Evolutionary conservation across 2,888 invertebrate genomes (phyloP), one percentile per base, ranked within the genome.

Genomic region (Agrochola lychnidis): DNA sequence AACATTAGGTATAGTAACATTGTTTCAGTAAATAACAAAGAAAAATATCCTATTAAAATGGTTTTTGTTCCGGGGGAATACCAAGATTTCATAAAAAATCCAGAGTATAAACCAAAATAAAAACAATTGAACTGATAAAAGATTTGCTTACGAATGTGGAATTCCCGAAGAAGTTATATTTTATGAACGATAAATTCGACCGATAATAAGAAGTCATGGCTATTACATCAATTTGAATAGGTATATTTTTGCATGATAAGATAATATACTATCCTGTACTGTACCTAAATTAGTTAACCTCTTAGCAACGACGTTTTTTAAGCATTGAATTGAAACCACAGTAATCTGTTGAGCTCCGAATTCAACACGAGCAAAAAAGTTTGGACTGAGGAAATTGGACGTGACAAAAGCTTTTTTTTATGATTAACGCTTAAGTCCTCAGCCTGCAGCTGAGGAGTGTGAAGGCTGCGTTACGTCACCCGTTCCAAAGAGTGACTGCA

Each of bases 401-500:
- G 73, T 81, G 81, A 73, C 81, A 70, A 78, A 62, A 22, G 5
- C 1, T 70, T 84, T 81, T 71, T 64, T 57, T 59, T 25, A n/a
- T 74, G 71, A 73, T 76, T 57, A 80, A 59, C 42, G 67, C 72
- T 74, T 63, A 78, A 79, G 68, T 78, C 76, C 73, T 76, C 67
- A 73, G 68, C 70, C 62, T 72, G 63, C 64, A 75, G 71, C 76
- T 86, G 89, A 84, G 84, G 86, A 88, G 92, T 94, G 93, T 94
- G 95, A 95, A 95, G 95, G 94, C 93, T 94, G 90, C 84, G 82
- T 96, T 95, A 95, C 96, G 92, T 96, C 94, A 95, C 76, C 84
- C 93, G 96, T 96, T 95, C 93, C 95, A 93, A 89, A 83, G 89
- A 89, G 90, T 93, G 95, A 92, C 81, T 90, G 95, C 92, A 91